Conservation (phyloP, 2,888 invertebrate species). For the Limnephilus auricula region DNA sequence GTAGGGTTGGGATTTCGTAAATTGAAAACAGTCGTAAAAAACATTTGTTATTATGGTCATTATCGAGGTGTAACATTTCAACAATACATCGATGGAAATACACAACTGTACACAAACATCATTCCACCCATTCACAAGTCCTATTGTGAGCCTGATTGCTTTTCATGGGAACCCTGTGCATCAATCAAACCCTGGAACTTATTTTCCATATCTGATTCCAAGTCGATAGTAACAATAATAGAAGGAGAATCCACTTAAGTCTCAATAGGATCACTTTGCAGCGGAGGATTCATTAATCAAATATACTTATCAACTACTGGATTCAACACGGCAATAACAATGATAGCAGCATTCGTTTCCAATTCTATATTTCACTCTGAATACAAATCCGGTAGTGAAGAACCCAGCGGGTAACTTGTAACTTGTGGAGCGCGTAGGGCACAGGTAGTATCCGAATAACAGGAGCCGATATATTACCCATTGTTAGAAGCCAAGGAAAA, state of each 20-base stretch:
- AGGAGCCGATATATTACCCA: constrained; percentile 16
- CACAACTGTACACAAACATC: constrained; percentile 26
- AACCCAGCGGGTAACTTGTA: constrained; percentile 52
- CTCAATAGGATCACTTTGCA: constrained; percentile 65
- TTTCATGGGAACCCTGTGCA: constrained; percentile 59
- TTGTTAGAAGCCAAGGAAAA: constrained; percentile 50
- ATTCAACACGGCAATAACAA: constrained; percentile 48
- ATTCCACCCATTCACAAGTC: constrained; percentile 36
- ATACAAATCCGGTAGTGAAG: constrained; percentile 62
- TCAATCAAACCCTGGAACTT: constrained; percentile 60
- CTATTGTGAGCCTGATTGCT: constrained; percentile 57
- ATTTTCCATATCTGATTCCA: constrained; percentile 60
- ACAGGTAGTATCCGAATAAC: constrained; percentile 13
- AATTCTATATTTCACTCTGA: constrained; percentile 53
- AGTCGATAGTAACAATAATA: constrained; percentile 62
- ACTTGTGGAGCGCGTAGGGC: background rate
- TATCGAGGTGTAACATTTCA: constrained; percentile 39
- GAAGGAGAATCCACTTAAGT: constrained; percentile 64
- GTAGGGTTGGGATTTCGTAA: background rate
- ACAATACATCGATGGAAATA: constrained; percentile 44
- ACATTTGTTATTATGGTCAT: constrained; percentile 13
- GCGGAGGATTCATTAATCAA: constrained; percentile 63
- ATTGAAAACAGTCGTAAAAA: constrained; percentile 25
- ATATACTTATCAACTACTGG: constrained; percentile 62
- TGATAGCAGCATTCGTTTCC: constrained; percentile 31